Base-by-base conservation (phyloP, 1,140 invertebrate species). In the Drosophila miranda region DNA sequence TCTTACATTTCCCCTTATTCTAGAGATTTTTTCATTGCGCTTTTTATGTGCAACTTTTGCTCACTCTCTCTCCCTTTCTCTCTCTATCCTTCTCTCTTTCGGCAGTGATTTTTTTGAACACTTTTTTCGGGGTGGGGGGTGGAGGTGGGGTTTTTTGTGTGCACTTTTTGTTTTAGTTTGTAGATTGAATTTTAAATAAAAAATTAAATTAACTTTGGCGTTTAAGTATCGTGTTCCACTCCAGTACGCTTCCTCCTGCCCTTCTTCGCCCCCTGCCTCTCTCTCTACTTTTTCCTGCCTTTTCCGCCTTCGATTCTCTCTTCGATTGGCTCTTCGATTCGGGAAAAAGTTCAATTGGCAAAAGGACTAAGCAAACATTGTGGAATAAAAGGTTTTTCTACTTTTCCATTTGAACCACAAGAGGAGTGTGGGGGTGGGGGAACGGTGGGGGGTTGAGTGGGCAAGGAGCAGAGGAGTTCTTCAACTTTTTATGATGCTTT, bases 361-460 rank as follows among this genome's bases (percentile, higher is more conserved):
- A 62, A 38, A 81, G 78, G 86, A 89, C 78, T 89, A 67, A 79
- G 86, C 78, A 89, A 89, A 89, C 87, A 89, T 67, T 72, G 87
- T 66, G 87, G 87, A 80, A 89, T 89, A 89, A 89, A 89, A 89
- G 87, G 87, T 89, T 89, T 89, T 89, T 89, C 87, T 89, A 87
- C 87, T 89, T 89, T 87, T 77, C 67, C 70, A 81, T 71, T 73
- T 72, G 60, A 53, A 21, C 51, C 28, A 38, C 42, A 55, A 58
- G 34, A 0, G 23, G 21, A 49, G 38, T 38, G 23, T n/a, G 6
- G 19, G 9, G 5, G 38, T 38, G 23, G n/a, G 6, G 19, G 9
- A 2, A 6, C 21, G 38, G 19, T 7, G 19, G 9, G 4, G 4
- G n/a, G 34, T 13, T 0, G 3, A 11, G 11, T 4, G 3, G 4